Evolutionary conservation across 64 coral and sea anemone genomes (phyloP), one percentile per base, ranked within the genome.

Genomic region (Montipora capricornis): DNA sequence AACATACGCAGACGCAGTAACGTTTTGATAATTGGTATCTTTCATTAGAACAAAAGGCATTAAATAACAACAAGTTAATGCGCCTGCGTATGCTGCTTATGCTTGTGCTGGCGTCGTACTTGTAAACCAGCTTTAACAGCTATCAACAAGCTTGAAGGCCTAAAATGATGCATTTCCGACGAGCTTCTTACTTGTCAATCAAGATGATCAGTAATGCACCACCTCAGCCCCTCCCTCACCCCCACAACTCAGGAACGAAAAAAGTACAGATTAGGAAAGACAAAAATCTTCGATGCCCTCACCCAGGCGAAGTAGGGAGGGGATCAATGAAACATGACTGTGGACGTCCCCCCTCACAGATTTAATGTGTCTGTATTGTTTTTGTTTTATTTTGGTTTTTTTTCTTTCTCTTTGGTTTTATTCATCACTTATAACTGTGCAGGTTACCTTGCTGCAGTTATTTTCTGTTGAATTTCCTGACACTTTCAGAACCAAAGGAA

Each of bases 361-460:
- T 57, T 57, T 68, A 29, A 12, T 68, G 64, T 68, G 11, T 68
- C 11, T 68, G 4, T 68, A 19, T 68, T 68, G 11, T 68, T 4
- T 68, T 29, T 29, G 29, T 29, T 29, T 1, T 29, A 1, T 29
- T 68, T 7, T 17, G 4, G 0, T 68, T 14, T 68, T 17, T 14
- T 68, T 68, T 14, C 64, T 15, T 68, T 68, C 53, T 57, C 53
- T 57, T 57, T 57, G 53, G 53, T 57, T 57, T 11, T 57, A 8
- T 57, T 57, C 10, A 11, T 57, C 17, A 68, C 14, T 68, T 68
- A 12, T 6, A 68, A 68, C 64, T 68, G 64, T 68, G 17, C 64
- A 15, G 64, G 64, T 68, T 68, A 84, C 81, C 81, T 84, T 68
- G 44, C 29, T 84, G 29, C 81, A 84, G 16, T 84, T 68, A 84